phyloP scores from a whole-genome alignment of 2,113 vertebrate genomes.

The Argyrosomus japonicus region DNA sequence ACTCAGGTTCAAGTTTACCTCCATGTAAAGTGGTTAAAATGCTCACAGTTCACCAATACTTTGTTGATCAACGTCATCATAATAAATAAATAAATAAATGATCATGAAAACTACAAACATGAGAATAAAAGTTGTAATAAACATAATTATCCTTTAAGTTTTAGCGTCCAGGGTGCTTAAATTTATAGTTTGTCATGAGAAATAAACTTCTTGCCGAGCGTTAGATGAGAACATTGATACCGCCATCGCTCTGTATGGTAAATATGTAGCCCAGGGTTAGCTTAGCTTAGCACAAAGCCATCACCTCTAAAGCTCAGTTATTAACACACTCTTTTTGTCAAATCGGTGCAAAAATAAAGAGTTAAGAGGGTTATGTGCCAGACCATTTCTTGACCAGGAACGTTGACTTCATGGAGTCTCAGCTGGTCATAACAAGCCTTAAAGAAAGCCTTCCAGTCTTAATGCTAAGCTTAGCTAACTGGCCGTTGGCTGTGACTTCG shows the following conservation, averaged over 20 bases:
- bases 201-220: background rate
- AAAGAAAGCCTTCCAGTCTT: background rate
- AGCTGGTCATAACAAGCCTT: background rate
- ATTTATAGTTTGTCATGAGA: background rate
- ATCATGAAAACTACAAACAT: no score
- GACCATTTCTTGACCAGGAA: background rate
- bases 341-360: background rate
- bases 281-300: background rate
- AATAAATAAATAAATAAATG: no score
- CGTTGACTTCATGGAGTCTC: background rate
- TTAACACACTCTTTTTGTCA: background rate
- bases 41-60: background rate
- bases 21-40: background rate
- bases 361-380: background rate
- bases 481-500: no score
- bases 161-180: background rate
- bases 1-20: conserved; percentile 7
- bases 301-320: background rate
- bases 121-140: no score
- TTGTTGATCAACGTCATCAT: no score
- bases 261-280: background rate
- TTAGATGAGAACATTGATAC: background rate
- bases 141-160: background rate
- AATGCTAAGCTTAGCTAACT: conserved; percentile 2
- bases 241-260: background rate